Base-by-base conservation (phyloP, 1,140 invertebrate species). In the Drosophila hydei region DNA sequence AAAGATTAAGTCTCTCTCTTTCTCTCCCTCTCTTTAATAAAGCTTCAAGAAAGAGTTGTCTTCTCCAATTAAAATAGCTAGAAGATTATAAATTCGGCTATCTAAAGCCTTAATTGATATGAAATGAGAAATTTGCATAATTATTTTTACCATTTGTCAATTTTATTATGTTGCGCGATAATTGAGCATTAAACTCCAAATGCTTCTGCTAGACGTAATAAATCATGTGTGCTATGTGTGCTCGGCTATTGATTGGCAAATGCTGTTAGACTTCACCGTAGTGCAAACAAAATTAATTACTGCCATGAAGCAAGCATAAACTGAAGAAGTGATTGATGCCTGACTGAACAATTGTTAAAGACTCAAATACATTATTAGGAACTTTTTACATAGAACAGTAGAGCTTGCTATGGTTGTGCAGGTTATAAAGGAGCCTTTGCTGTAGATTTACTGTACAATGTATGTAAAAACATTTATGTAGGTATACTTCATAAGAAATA, bases 71-170 rank as follows among this genome's bases (percentile, higher is more conserved):
- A 16, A 50, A 11, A 16, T 19, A 11, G 42, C 16, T 19, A 4
- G 7, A 16, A 51, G 48, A 33, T 51, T 30, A 9, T 8, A 11
- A 30, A 14, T 14, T 27, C 25, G 48, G 23, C n/a, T 6, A 30
- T 30, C 27, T 8, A 8, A n/a, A 14, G 9, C 11, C 33, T 54
- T 38, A 33, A 52, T 12, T 42, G 16, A 42, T 5, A n/a, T 12
- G 11, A 30, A 18, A 11, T 36, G 38, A 42, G 7, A 42, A 27
- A 61, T 58, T 38, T 59, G 63, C 43, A 58, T 58, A 65, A 50
- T 65, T 58, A 48, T 8, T 48, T 25, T 9, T 43, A 27, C 14
- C 27, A 65, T 56, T 23, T 65, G 38, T 30, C 38, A 58, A 27
- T 25, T 30, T 43, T n/a, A 48, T 48, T 7, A 47, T 67, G 33